phyloP scores from a whole-genome alignment of 1,140 invertebrate species.

The Sarcophaga bullata region DNA sequence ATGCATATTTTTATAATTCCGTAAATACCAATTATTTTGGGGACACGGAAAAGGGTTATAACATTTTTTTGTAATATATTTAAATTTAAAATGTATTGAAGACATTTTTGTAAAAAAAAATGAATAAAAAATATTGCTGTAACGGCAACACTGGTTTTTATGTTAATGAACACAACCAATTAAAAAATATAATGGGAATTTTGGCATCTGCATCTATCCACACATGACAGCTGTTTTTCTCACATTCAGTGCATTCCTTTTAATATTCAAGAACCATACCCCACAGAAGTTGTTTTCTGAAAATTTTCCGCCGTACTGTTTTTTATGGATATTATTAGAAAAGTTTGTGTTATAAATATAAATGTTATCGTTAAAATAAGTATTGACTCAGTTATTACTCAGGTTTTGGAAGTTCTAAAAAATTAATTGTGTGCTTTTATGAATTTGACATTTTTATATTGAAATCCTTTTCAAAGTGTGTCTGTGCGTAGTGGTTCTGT shows the following conservation, averaged over 20 bases:
- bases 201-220: constrained; percentile 19
- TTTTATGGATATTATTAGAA: not conserved
- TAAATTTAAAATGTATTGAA: too few species aligned
- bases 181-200: not conserved
- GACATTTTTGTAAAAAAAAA: too few species aligned
- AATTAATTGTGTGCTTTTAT: not conserved
- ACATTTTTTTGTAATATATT: too few species aligned
- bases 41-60: too few species aligned
- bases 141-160: not conserved
- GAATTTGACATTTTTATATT: not conserved
- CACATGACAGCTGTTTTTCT: constrained; percentile 19
- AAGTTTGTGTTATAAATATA: not conserved
- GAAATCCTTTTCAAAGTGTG: not conserved
- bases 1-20: too few species aligned
- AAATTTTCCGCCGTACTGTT: constrained; percentile 25
- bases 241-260: constrained; percentile 8
- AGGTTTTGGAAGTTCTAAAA: not conserved
- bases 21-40: too few species aligned
- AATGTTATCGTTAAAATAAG: not conserved
- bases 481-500: constrained; percentile 34
- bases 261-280: constrained; percentile 10
- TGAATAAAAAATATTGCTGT: not conserved
- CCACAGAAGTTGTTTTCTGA: not conserved
- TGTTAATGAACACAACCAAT: not conserved
- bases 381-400: not conserved